Evolutionary conservation across 1,140 invertebrate genomes (phyloP).

Genomic region (Aplysia californica): DNA sequence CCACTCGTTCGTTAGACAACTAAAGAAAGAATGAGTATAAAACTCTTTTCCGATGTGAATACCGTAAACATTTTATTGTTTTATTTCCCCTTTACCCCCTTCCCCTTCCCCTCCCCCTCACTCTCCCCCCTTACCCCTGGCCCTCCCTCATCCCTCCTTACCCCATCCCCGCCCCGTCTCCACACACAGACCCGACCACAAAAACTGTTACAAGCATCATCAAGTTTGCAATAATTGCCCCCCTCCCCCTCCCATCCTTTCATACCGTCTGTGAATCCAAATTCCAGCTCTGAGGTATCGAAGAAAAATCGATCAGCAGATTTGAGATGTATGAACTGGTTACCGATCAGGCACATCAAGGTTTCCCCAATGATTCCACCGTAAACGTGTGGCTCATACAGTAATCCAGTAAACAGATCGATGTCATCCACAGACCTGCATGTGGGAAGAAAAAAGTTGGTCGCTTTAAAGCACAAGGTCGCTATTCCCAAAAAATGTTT

Average conservation of each 20-base stretch:
- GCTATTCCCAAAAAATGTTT: too few relatives aligned
- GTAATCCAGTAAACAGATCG: conserved; percentile 88
- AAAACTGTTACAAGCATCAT: not conserved
- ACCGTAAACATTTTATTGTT: too few relatives aligned
- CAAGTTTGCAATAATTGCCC: too few relatives aligned
- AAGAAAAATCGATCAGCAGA: conserved; percentile 97
- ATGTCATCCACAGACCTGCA: conserved; percentile 81
- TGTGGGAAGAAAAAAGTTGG: too few relatives aligned
- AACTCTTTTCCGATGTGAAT: too few relatives aligned
- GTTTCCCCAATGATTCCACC: conserved; percentile 95
- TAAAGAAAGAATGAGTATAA: too few relatives aligned
- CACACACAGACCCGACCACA: not conserved
- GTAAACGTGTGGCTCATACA: conserved; percentile 83
- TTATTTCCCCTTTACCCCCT: not conserved
- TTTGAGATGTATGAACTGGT: conserved; percentile 90
- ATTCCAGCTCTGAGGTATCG: conserved; percentile 73
- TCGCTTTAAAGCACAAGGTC: too few relatives aligned
- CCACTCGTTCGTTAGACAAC: too few relatives aligned
- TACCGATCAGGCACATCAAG: conserved; percentile 94
- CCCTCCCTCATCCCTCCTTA: not conserved
- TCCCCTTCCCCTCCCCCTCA: not conserved
- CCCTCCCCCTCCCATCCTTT: too few relatives aligned
- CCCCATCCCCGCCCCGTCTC: not conserved
- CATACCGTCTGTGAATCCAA: not conserved
- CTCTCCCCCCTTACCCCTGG: not conserved